A percentile compares a stretch with the other conserved stretches of the same genome.
Conservation (phyloP, 1,140 invertebrate species). For the Magallana gigas region DNA sequence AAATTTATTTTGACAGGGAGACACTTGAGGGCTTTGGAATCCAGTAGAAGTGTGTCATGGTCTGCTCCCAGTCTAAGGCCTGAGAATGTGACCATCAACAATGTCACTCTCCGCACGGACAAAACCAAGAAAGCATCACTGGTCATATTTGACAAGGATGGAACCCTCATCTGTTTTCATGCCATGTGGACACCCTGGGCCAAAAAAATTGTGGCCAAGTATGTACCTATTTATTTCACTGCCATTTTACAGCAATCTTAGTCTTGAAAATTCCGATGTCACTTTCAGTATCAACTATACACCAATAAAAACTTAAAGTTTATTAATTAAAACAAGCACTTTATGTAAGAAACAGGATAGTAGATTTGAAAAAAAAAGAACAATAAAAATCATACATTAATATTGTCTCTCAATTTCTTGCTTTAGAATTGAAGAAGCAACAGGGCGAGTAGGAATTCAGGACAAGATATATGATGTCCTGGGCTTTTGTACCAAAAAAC, state of each 20-base stretch:
- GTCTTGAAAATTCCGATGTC: background rate
- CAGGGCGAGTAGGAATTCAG: slow-evolving; percentile 66
- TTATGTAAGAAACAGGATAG: too few species aligned
- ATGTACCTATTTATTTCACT: slow-evolving; percentile 39
- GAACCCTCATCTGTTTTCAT: slow-evolving; percentile 81
- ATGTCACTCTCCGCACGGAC: slow-evolving; percentile 61
- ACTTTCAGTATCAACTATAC: background rate
- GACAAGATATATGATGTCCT: slow-evolving; percentile 78
- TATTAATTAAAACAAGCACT: too few species aligned
- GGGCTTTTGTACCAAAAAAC: slow-evolving; percentile 75
- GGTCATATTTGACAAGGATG: slow-evolving; percentile 82
- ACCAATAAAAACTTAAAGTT: too few species aligned
- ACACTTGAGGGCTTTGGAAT: background rate
- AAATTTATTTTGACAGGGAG: background rate
- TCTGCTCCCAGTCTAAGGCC: background rate
- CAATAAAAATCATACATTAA: too few species aligned
- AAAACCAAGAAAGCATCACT: slow-evolving; percentile 71
- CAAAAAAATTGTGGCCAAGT: slow-evolving; percentile 74
- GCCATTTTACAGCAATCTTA: background rate
- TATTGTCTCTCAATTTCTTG: background rate
- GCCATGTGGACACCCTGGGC: slow-evolving; percentile 81
- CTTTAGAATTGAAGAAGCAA: slow-evolving; percentile 69
- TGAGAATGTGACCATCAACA: slow-evolving; percentile 60
- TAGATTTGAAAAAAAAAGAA: too few species aligned
- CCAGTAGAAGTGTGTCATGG: slow-evolving; percentile 3